phyloP scores from a whole-genome alignment of 2,113 vertebrate species.

The Neolamprologus tretocephalus region DNA sequence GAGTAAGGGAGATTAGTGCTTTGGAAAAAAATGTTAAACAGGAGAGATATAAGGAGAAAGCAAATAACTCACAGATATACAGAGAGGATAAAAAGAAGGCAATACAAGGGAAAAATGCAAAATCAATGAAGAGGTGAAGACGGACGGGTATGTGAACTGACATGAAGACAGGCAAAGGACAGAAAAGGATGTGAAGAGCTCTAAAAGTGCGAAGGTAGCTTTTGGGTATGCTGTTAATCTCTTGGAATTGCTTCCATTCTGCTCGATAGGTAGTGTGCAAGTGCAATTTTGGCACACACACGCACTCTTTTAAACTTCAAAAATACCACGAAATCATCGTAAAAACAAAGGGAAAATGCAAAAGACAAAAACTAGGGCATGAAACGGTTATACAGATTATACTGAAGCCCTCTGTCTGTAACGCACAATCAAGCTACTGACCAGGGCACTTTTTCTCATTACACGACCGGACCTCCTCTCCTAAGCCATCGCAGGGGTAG shows the following conservation, averaged over 20 bases:
- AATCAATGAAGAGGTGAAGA: conserved; percentile 9
- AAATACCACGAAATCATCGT: background rate
- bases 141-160: background rate
- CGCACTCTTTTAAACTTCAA: background rate
- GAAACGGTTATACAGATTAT: background rate
- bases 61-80: background rate
- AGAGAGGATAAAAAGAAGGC: background rate
- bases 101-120: background rate
- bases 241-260: background rate
- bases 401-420: background rate
- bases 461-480: conserved; percentile 93
- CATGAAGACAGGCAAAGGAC: background rate
- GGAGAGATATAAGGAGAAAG: background rate
- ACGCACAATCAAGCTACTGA: conserved; percentile 49
- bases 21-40: background rate
- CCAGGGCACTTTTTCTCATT: conserved; percentile 98
- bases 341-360: background rate
- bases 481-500: conserved; percentile 89
- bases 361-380: background rate
- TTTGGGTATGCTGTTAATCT: background rate
- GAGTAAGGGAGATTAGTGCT: background rate
- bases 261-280: background rate
- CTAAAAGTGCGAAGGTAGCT: background rate
- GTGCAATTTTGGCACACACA: background rate
- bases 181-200: background rate